Evolutionary conservation across 2,888 invertebrate species (phyloP).

Genomic region (Hanleya hanleyi): DNA sequence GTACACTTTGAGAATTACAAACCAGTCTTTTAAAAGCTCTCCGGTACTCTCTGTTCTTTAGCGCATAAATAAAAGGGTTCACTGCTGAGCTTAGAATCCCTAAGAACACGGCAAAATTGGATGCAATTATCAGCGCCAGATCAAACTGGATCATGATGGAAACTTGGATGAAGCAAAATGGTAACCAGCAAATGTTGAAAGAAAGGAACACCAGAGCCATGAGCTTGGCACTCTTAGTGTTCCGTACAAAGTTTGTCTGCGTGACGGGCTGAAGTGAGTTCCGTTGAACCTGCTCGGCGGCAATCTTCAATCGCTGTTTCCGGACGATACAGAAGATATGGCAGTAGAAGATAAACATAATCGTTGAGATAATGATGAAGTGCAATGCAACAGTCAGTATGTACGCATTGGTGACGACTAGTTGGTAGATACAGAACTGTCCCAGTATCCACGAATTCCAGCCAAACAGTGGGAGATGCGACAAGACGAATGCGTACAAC

Average conservation of each 20-base stretch:
- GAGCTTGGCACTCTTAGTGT: constrained; percentile 33
- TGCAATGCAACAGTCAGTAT: constrained; percentile 28
- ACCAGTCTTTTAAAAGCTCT: constrained; percentile 40
- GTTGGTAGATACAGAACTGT: constrained; percentile 41
- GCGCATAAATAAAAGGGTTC: constrained; percentile 50
- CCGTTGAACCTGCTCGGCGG: constrained; percentile 10
- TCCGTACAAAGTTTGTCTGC: constrained; percentile 17
- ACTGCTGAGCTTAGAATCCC: constrained; percentile 44
- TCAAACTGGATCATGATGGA: constrained; percentile 19
- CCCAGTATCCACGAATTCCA: constrained; percentile 34
- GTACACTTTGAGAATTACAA: not conserved
- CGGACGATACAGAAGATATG: constrained; percentile 36
- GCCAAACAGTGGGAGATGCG: constrained; percentile 35
- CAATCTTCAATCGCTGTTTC: constrained; percentile 31
- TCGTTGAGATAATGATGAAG: constrained; percentile 29
- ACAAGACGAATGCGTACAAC: constrained; percentile 32
- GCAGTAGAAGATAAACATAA: constrained; percentile 38
- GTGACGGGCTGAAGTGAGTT: not conserved
- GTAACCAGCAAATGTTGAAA: constrained; percentile 46
- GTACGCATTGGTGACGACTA: constrained; percentile 37
- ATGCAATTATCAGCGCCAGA: constrained; percentile 18
- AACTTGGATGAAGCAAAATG: constrained; percentile 40
- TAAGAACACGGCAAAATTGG: constrained; percentile 42
- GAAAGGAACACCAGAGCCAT: constrained; percentile 38
- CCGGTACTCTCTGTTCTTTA: constrained; percentile 45